phyloP scores from a whole-genome alignment of 2,797 vertebrate genomes.

The Sarcoramphus papa region DNA sequence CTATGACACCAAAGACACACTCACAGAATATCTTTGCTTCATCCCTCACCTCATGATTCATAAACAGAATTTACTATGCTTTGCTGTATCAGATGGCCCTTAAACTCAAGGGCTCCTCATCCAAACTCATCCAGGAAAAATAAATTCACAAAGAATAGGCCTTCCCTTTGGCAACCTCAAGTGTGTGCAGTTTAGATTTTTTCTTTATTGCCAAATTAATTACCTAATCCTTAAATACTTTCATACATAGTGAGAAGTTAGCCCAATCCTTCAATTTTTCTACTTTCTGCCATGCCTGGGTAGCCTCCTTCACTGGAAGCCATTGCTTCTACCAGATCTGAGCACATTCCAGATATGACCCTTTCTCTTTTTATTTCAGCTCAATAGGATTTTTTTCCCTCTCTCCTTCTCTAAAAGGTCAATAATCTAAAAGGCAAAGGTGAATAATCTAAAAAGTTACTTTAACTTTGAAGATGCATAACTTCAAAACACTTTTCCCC shows the following conservation, averaged over 20 bases:
- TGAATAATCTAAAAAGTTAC: background rate
- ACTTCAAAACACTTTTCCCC: background rate
- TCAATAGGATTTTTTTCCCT: fast-evolving
- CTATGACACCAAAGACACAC: background rate
- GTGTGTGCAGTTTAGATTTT: background rate
- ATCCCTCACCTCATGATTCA: background rate
- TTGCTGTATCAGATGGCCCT: background rate
- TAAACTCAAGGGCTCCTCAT: background rate
- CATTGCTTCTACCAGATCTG: background rate
- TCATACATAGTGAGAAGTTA: background rate
- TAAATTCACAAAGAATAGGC: background rate
- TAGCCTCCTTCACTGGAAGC: background rate
- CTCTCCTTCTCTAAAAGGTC: background rate
- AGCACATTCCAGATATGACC: background rate
- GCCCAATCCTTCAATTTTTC: background rate
- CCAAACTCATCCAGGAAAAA: background rate
- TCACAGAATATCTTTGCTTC: background rate
- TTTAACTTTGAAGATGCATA: background rate
- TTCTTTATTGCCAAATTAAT: background rate
- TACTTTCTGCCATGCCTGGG: background rate
- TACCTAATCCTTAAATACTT: background rate
- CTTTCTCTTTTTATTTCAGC: background rate
- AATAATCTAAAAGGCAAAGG: background rate
- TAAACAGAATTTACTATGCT: background rate
- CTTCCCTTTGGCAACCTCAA: background rate